These are phyloP conservation scores for Nesogale talazaci DNA, from an alignment of 2,113 vertebrate genomes.

Conservation along the genomic window DNA sequence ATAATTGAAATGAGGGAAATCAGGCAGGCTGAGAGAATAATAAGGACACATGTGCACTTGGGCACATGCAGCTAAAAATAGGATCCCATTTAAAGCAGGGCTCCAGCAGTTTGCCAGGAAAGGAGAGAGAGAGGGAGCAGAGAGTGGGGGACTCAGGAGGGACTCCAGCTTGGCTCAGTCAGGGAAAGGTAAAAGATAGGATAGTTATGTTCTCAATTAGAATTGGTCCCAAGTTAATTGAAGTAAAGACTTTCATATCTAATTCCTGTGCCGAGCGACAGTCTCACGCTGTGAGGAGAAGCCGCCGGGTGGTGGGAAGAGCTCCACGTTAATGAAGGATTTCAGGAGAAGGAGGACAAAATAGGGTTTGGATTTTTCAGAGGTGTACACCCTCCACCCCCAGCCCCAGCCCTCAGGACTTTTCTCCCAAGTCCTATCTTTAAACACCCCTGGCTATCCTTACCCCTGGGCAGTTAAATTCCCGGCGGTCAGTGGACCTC, in stretches of 20 bases:
- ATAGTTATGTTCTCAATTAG: slow-evolving; percentile 70
- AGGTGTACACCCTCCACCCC: background rate
- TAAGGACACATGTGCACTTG: slow-evolving; percentile 1
- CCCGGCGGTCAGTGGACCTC: slow-evolving; percentile 28
- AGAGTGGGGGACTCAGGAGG: background rate
- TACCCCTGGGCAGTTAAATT: slow-evolving; percentile 35
- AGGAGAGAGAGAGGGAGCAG: background rate
- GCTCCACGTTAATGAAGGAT: slow-evolving; percentile 59
- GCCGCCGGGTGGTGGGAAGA: slow-evolving; percentile 5
- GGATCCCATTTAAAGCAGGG: slow-evolving; percentile 30
- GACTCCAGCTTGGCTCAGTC: background rate
- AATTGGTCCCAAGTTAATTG: slow-evolving; percentile 67
- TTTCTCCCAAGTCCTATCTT: background rate
- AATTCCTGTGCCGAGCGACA: slow-evolving; percentile 37
- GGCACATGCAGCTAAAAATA: slow-evolving; percentile 71
- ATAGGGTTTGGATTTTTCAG: slow-evolving; percentile 39
- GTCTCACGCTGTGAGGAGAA: slow-evolving; percentile 39
- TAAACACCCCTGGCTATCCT: background rate
- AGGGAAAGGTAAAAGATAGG: slow-evolving; percentile 58
- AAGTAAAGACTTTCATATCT: slow-evolving; percentile 66
- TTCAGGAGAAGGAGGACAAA: slow-evolving; percentile 58
- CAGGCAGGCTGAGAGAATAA: slow-evolving; percentile 56
- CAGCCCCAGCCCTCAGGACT: background rate
- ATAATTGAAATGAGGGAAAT: slow-evolving; percentile 61
- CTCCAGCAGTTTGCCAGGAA: slow-evolving; percentile 32